These are phyloP conservation scores for Myioborus melanocephalus DNA, from an alignment of 2,797 vertebrate genomes.

Conservation along the genomic window DNA sequence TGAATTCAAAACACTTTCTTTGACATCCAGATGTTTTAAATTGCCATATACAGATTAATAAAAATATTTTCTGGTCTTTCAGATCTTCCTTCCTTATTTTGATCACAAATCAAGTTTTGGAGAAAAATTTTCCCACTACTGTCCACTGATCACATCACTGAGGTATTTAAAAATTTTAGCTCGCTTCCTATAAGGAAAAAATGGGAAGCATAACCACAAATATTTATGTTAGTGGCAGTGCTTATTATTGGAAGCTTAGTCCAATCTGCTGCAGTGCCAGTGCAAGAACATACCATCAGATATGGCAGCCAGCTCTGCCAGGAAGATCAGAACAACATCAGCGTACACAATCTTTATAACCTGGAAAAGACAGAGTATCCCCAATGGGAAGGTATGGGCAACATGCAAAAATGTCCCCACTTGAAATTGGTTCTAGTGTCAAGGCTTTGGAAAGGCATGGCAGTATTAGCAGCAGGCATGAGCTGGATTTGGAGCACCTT, in stretches of 20 bases:
- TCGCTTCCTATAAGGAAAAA: slow-evolving; percentile 79
- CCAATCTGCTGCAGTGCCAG: slow-evolving; percentile 30
- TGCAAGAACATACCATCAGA: slow-evolving; percentile 30
- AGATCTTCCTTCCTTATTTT: slow-evolving; percentile 74
- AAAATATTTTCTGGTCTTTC: slow-evolving; percentile 60
- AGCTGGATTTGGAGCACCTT: neutral
- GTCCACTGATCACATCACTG: slow-evolving; percentile 76
- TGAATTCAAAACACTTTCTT: slow-evolving; percentile 68
- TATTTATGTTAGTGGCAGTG: slow-evolving; percentile 75
- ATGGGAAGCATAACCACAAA: slow-evolving; percentile 74
- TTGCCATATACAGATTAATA: slow-evolving; percentile 60
- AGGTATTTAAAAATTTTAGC: slow-evolving; percentile 73
- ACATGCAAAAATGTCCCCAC: neutral
- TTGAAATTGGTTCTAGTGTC: neutral
- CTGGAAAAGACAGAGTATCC: neutral
- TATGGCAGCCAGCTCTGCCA: neutral
- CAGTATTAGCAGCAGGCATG: neutral
- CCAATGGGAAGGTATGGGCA: neutral
- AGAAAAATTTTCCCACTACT: slow-evolving; percentile 78
- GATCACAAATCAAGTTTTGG: slow-evolving; percentile 61
- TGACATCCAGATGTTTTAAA: slow-evolving; percentile 71
- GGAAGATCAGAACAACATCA: neutral
- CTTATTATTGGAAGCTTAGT: slow-evolving; percentile 76
- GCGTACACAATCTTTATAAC: neutral
- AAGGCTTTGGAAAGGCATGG: neutral